Percentiles rank a stretch among this genome's conserved stretches.
These are phyloP conservation scores for Spondyliosoma cantharus DNA, from an alignment of 2,797 vertebrate genomes.

Conservation along the genomic window DNA sequence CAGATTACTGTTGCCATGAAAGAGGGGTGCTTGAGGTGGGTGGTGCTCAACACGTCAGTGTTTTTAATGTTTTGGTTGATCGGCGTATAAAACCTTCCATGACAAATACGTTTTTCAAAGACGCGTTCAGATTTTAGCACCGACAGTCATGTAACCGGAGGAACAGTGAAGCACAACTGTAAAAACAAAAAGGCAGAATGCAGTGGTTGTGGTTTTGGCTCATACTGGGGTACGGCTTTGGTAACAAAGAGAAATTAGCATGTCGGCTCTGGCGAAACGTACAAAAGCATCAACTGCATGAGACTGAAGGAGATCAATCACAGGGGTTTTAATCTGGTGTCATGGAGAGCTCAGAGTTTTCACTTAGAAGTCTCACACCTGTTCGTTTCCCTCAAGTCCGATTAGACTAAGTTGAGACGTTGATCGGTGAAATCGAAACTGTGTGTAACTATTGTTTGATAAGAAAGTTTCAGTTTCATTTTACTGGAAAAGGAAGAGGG, in stretches of 20 bases:
- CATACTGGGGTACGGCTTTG: not conserved
- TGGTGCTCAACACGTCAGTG: too few relatives aligned
- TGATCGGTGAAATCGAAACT: not conserved
- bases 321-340: not conserved
- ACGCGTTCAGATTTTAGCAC: too few relatives aligned
- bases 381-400: not conserved
- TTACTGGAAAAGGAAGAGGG: not conserved
- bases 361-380: constrained; percentile 11
- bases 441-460: not conserved
- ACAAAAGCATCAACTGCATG: not conserved
- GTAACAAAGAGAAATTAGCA: not conserved
- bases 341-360: not conserved
- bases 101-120: too few relatives aligned
- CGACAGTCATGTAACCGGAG: too few relatives aligned
- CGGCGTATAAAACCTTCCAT: too few relatives aligned
- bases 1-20: too few relatives aligned
- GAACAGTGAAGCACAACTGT: too few relatives aligned
- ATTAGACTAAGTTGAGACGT: not conserved
- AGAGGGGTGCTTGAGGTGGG: too few relatives aligned
- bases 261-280: not conserved
- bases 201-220: not conserved
- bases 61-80: too few relatives aligned
- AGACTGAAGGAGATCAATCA: not conserved
- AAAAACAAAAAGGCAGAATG: not conserved
- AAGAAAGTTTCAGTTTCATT: not conserved